phyloP scores from a whole-genome alignment of 2,888 invertebrate species.

The Papilio demoleus region DNA sequence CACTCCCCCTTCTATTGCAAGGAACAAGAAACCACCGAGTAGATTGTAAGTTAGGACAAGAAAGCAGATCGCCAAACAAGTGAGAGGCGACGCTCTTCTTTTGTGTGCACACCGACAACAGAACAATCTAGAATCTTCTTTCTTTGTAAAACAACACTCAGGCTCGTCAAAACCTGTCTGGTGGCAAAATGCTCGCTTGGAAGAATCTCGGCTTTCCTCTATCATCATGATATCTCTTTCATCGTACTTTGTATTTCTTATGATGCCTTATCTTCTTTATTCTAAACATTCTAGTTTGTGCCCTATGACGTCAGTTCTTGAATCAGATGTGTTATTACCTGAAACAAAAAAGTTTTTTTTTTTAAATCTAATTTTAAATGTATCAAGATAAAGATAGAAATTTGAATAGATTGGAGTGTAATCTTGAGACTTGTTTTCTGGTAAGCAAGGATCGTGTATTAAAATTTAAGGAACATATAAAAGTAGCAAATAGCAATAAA shows the following conservation, averaged over 20 bases:
- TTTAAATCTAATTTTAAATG: too few relatives aligned
- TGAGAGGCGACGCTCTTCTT: constrained; percentile 84
- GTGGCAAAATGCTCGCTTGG: constrained; percentile 50
- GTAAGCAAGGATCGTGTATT: background rate
- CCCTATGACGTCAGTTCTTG: constrained; percentile 17
- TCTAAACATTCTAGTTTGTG: constrained; percentile 56
- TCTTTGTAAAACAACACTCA: constrained; percentile 54
- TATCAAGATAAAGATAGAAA: too few relatives aligned
- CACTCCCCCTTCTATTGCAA: constrained; percentile 90
- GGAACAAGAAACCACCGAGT: constrained; percentile 95
- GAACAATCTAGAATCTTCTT: constrained; percentile 52
- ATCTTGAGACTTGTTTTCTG: too few relatives aligned
- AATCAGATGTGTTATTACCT: constrained; percentile 41
- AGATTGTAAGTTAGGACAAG: constrained; percentile 96
- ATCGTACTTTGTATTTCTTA: constrained; percentile 68
- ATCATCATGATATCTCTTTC: constrained; percentile 57
- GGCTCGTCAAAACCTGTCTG: constrained; percentile 50
- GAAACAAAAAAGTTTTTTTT: constrained; percentile 48
- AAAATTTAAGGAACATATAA: constrained; percentile 1
- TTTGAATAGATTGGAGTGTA: too few relatives aligned
- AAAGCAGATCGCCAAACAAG: constrained; percentile 91
- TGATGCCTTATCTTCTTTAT: constrained; percentile 59
- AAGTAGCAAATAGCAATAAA: constrained; percentile 21
- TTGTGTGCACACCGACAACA: constrained; percentile 80
- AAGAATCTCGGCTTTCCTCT: constrained; percentile 53